Percentiles rank a stretch among this genome's conserved stretches.
phyloP scores from a whole-genome alignment of 2,797 vertebrate genomes.

The Thripadectes ignobilis region DNA sequence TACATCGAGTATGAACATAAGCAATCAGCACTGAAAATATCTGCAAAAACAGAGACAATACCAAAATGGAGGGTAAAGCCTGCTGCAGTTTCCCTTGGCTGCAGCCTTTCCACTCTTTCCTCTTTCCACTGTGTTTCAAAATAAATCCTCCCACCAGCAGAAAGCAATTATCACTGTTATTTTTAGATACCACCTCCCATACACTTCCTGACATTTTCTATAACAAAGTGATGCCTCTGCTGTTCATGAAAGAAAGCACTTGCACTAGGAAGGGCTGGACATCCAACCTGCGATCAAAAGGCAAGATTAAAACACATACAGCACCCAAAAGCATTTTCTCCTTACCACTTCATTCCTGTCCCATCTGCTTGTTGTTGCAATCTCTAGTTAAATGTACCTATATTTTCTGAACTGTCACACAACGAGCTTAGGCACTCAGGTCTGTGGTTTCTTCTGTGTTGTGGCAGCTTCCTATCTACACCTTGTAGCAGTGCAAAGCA shows the following conservation, averaged over 20 bases:
- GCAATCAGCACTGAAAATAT: not conserved
- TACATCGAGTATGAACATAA: not conserved
- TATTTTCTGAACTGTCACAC: not conserved
- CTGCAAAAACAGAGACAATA: not conserved
- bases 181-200: conserved; percentile 45
- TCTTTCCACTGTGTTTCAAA: not conserved
- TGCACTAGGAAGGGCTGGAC: not conserved
- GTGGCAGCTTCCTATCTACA: not conserved
- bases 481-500: rapidly evolving
- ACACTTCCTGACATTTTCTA: conserved; percentile 43
- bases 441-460: not conserved
- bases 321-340: not conserved
- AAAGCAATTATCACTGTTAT: conserved; percentile 62
- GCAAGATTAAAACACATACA: not conserved
- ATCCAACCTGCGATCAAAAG: not conserved
- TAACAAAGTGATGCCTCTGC: not conserved
- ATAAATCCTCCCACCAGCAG: conserved; percentile 59
- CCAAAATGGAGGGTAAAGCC: not conserved
- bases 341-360: not conserved
- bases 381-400: not conserved
- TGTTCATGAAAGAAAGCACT: conserved; percentile 14
- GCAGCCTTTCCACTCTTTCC: not conserved
- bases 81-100: not conserved
- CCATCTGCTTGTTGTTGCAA: not conserved
- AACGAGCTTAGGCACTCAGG: not conserved